Conservation (phyloP, 2,888 invertebrate species). For the Drosophila meridiana region DNA sequence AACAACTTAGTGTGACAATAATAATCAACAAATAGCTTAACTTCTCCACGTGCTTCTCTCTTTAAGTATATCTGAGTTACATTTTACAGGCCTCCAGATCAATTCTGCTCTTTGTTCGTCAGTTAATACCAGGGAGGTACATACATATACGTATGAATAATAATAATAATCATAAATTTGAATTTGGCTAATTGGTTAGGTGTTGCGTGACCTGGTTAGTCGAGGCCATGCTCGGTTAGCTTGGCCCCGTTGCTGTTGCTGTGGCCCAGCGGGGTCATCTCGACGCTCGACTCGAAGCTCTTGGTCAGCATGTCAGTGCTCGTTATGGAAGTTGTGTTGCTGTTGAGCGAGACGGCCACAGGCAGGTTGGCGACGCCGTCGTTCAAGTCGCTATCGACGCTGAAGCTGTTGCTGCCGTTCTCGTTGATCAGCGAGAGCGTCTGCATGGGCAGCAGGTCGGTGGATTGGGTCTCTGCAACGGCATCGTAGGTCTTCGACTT, state of each 20-base stretch:
- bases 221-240: constrained; percentile 62
- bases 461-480: constrained; percentile 61
- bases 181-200: constrained; percentile 69
- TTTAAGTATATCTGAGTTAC: constrained; percentile 48
- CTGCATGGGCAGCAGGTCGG: constrained; percentile 83
- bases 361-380: constrained; percentile 66
- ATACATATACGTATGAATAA: constrained; percentile 32
- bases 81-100: constrained; percentile 34
- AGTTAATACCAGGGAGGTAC: constrained; percentile 64
- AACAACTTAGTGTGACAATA: constrained; percentile 59
- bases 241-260: constrained; percentile 71
- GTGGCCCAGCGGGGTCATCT: constrained; percentile 70
- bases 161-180: constrained; percentile 49
- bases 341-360: constrained; percentile 58
- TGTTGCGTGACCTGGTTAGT: constrained; percentile 39
- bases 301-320: constrained; percentile 82
- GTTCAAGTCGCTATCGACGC: constrained; percentile 81
- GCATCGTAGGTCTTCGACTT: constrained; percentile 71
- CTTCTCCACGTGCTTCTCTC: neutral
- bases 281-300: constrained; percentile 82
- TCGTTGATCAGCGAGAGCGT: constrained; percentile 81
- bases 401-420: constrained; percentile 82
- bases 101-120: constrained; percentile 33
- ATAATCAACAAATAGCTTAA: constrained; percentile 47
- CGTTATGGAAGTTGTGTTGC: constrained; percentile 78